A percentile compares a stretch with the other conserved stretches of the same genome.
These are phyloP conservation scores for Nomada flava DNA, from an alignment of 2,888 invertebrate genomes.

Conservation along the genomic window DNA sequence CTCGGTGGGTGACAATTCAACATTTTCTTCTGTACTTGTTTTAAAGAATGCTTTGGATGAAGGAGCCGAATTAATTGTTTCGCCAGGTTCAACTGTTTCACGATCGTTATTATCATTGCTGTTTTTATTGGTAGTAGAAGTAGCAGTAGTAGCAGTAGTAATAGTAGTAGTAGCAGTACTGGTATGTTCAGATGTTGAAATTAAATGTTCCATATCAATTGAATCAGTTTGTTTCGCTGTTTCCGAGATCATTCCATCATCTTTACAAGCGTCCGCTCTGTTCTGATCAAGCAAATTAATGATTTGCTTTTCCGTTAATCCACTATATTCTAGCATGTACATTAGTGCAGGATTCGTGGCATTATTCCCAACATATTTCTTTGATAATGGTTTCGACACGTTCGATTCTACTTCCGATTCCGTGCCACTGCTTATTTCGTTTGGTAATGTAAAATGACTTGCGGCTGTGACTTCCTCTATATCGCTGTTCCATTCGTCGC, in stretches of 20 bases:
- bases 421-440: conserved; percentile 53
- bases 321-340: conserved; percentile 92
- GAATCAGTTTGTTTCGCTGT: neutral
- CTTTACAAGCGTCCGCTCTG: conserved; percentile 64
- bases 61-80: neutral
- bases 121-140: no score
- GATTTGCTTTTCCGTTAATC: conserved; percentile 90
- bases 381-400: conserved; percentile 74
- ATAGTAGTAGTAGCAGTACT: no score
- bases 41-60: neutral
- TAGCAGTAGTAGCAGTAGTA: no score
- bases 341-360: conserved; percentile 86
- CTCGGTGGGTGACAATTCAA: neutral
- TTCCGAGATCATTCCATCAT: neutral
- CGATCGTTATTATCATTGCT: no score
- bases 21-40: neutral
- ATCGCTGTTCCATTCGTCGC: conserved; percentile 73
- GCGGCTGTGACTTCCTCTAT: conserved; percentile 43
- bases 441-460: conserved; percentile 13
- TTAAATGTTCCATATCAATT: neutral
- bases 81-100: neutral
- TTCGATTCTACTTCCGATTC: conserved; percentile 69
- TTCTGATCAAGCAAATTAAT: conserved; percentile 81
- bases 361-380: conserved; percentile 81
- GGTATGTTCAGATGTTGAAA: neutral